Percentiles rank a stretch among this genome's conserved stretches.
phyloP scores from a whole-genome alignment of 2,797 vertebrate genomes.

The Gymnoscopelus microlampas region DNA sequence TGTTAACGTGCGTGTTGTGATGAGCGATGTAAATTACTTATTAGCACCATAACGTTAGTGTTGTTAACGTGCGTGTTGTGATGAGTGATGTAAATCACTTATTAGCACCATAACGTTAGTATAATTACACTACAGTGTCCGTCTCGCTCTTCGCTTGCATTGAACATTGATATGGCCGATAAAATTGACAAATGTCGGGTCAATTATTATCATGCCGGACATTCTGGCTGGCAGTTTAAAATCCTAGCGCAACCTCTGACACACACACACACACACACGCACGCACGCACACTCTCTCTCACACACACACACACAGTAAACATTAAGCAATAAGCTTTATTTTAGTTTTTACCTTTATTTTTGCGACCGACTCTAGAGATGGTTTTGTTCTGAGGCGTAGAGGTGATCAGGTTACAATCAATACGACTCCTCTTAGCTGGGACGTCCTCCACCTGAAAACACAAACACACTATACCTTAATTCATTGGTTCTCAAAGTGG shows the following conservation, averaged over 20 bases:
- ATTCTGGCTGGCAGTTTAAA: too few species aligned
- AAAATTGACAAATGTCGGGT: too few species aligned
- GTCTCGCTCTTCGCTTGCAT: too few species aligned
- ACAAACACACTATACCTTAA: neutral
- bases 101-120: too few species aligned
- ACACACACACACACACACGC: neutral
- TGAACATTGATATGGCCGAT: too few species aligned
- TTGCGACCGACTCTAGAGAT: slow-evolving; percentile 91
- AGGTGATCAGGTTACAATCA: slow-evolving; percentile 93
- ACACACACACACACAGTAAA: slow-evolving; percentile 4
- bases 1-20: too few species aligned
- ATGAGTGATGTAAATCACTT: too few species aligned
- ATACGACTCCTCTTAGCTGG: slow-evolving; percentile 94
- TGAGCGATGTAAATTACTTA: too few species aligned
- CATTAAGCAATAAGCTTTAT: slow-evolving; percentile 18
- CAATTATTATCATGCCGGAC: too few species aligned
- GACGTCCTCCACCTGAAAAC: slow-evolving; percentile 91
- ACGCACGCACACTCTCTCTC: neutral
- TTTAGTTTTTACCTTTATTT: slow-evolving; percentile 89
- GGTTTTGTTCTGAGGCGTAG: slow-evolving; percentile 90
- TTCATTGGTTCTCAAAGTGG: neutral
- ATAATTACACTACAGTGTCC: too few species aligned
- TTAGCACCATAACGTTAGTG: too few species aligned
- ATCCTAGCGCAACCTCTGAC: neutral
- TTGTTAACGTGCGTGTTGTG: too few species aligned